phyloP scores from a whole-genome alignment of 2,888 invertebrate genomes.

The Zonitis immaculata region DNA sequence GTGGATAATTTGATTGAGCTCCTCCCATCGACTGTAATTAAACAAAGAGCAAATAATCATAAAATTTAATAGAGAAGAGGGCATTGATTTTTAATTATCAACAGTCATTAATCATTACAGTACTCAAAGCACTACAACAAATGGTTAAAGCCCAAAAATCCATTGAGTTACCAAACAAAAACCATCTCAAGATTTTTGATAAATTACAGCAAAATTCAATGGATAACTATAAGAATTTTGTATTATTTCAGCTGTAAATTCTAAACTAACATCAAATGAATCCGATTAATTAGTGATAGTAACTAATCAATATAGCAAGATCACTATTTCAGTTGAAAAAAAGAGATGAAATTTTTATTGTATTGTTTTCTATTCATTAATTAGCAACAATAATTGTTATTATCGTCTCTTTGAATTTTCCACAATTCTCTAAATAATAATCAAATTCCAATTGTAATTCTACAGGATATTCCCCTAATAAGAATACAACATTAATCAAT shows the following conservation, averaged over 20 bases:
- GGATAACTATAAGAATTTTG: too few species aligned
- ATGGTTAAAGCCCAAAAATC: slow-evolving; percentile 2
- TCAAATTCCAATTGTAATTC: slow-evolving; percentile 4
- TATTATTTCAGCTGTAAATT: too few species aligned
- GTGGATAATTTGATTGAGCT: neutral
- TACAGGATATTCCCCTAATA: neutral
- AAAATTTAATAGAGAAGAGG: slow-evolving; percentile 7
- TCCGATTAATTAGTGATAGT: too few species aligned
- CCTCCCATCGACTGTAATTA: neutral
- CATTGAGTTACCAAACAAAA: too few species aligned
- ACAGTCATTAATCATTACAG: slow-evolving; percentile 14
- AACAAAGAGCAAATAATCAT: neutral
- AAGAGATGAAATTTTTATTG: too few species aligned
- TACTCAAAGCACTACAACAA: slow-evolving; percentile 13
- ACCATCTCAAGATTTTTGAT: too few species aligned
- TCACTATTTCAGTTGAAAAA: too few species aligned
- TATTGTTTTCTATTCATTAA: too few species aligned
- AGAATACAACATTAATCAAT: slow-evolving; percentile 4
- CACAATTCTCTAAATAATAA: neutral
- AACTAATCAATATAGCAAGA: too few species aligned
- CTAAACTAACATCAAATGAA: too few species aligned
- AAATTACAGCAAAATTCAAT: too few species aligned
- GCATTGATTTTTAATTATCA: slow-evolving; percentile 18
- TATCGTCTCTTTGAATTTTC: neutral
- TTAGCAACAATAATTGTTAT: neutral